Percentiles rank a stretch among this genome's conserved stretches.
Evolutionary conservation across 92 coral and sea anemone genomes (phyloP).

Genomic region (Epizoanthus fatuus): DNA sequence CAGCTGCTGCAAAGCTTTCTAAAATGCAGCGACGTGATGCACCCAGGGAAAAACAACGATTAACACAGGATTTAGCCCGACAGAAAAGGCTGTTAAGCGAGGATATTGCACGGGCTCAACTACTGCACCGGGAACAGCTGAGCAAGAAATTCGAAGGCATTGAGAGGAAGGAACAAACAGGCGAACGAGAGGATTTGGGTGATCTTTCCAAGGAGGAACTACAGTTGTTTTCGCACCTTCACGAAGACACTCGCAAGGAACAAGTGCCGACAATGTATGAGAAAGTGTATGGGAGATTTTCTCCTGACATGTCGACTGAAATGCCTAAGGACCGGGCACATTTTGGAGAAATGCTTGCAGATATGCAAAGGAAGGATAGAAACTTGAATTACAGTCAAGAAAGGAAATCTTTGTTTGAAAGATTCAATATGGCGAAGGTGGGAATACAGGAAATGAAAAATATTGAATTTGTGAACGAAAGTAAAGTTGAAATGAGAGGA

Average conservation of each 20-base stretch:
- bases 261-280: slow-evolving; percentile 80
- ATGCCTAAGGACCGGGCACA: slow-evolving; percentile 33
- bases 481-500: slow-evolving; percentile 76
- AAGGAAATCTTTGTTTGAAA: slow-evolving; percentile 81
- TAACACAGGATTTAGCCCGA: slow-evolving; percentile 98
- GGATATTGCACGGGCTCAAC: slow-evolving; percentile 96
- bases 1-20: slow-evolving; percentile 38
- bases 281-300: slow-evolving; percentile 76
- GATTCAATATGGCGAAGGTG: slow-evolving; percentile 61
- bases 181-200: slow-evolving; percentile 47
- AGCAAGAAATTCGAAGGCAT: slow-evolving; percentile 61
- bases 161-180: slow-evolving; percentile 52
- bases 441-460: slow-evolving; percentile 72
- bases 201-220: slow-evolving; percentile 45
- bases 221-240: slow-evolving; percentile 37
- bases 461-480: slow-evolving; percentile 91
- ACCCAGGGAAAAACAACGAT: slow-evolving; percentile 98
- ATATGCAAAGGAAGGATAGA: slow-evolving; percentile 50
- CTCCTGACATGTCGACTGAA: slow-evolving; percentile 66
- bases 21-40: slow-evolving; percentile 88
- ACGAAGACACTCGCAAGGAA: slow-evolving; percentile 56
- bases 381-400: slow-evolving; percentile 52
- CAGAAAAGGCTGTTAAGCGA: slow-evolving; percentile 94
- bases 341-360: slow-evolving; percentile 40
- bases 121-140: slow-evolving; percentile 84